These are phyloP conservation scores for Irena cyanogastra DNA, from an alignment of 2,113 vertebrate species.

Conservation along the genomic window DNA sequence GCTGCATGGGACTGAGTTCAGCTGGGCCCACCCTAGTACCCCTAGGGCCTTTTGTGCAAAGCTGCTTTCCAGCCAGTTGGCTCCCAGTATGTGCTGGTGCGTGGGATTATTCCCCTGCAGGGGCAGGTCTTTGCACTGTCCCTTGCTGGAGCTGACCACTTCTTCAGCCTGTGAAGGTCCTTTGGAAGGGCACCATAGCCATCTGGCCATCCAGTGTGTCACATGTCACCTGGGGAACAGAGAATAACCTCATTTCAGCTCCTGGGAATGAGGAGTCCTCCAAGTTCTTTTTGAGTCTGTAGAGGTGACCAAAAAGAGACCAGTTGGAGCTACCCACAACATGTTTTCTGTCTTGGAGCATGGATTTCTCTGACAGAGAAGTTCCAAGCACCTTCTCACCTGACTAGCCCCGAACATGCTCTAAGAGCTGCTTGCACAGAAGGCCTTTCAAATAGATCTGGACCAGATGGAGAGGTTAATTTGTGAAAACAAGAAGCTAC, in stretches of 20 bases:
- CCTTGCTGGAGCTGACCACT: background rate
- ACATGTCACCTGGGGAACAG: background rate
- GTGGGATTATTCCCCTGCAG: background rate
- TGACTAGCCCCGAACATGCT: background rate
- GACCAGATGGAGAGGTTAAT: background rate
- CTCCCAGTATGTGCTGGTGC: background rate
- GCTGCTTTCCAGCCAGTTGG: background rate
- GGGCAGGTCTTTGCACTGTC: background rate
- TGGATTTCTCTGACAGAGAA: background rate
- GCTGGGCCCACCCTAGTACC: background rate
- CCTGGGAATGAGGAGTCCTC: background rate
- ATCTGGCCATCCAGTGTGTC: background rate
- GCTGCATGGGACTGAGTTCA: background rate
- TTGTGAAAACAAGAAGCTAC: background rate
- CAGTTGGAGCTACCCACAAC: background rate
- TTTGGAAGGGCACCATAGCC: background rate
- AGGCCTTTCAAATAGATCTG: background rate
- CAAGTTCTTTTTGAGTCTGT: background rate
- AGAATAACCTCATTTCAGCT: background rate
- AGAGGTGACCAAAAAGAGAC: background rate
- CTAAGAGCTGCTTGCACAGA: background rate
- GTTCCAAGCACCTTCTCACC: background rate
- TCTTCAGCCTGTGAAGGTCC: background rate
- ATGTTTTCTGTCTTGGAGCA: background rate
- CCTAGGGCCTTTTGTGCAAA: background rate